phyloP scores from a whole-genome alignment of 2,797 vertebrate genomes.

The Lates japonicus region DNA sequence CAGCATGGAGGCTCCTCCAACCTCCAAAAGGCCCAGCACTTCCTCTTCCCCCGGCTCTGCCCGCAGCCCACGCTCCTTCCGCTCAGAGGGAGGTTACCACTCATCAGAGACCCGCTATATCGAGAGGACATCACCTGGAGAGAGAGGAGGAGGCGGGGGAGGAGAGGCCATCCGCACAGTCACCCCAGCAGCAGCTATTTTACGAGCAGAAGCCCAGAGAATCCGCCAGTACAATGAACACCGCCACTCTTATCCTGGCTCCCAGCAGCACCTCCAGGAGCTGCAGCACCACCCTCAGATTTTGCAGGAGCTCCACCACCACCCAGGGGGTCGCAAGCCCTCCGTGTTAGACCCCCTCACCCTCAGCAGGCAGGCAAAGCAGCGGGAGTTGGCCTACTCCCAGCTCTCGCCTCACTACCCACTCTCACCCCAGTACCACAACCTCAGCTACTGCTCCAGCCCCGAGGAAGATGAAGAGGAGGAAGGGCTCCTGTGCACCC shows the following conservation, averaged over 20 bases:
- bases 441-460: slow-evolving; percentile 96
- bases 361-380: slow-evolving; percentile 91
- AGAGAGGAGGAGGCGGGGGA: slow-evolving; percentile 67
- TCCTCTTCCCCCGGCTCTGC: slow-evolving; percentile 92
- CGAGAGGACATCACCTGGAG: slow-evolving; percentile 92
- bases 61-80: slow-evolving; percentile 94
- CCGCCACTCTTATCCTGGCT: slow-evolving; percentile 95
- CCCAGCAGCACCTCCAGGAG: slow-evolving; percentile 92
- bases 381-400: slow-evolving; percentile 94
- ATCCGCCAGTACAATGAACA: slow-evolving; percentile 95
- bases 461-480: slow-evolving; percentile 89
- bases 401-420: slow-evolving; percentile 96
- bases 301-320: slow-evolving; percentile 89
- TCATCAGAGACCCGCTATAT: slow-evolving; percentile 94
- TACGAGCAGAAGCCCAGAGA: slow-evolving; percentile 94
- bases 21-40: slow-evolving; percentile 91
- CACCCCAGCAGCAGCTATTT: slow-evolving; percentile 91
- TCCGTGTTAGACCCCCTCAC: slow-evolving; percentile 95
- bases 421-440: slow-evolving; percentile 96
- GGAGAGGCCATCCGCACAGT: slow-evolving; percentile 91
- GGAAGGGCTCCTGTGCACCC: slow-evolving; percentile 90
- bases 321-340: slow-evolving; percentile 88
- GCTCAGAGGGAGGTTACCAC: slow-evolving; percentile 90
- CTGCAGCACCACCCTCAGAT: slow-evolving; percentile 89
- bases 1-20: slow-evolving; percentile 90